phyloP scores from a whole-genome alignment of 2,888 invertebrate species.

The Aproaerema taeniolella region DNA sequence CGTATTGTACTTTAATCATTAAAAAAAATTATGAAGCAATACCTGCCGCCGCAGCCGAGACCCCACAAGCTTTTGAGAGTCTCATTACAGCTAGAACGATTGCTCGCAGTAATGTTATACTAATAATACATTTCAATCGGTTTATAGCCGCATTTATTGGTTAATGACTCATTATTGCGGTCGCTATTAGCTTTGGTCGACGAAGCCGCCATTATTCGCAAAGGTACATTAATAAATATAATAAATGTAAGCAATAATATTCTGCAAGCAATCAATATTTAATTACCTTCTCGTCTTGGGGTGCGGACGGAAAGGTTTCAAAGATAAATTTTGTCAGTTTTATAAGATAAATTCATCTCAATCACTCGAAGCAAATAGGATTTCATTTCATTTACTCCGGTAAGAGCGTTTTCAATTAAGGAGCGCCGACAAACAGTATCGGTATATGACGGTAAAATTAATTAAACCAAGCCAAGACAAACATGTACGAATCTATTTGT shows the following conservation, averaged over 20 bases:
- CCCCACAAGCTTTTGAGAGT: no score
- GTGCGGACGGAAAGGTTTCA: slow-evolving; percentile 42
- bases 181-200: slow-evolving; percentile 53
- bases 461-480: slow-evolving; percentile 74
- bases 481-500: slow-evolving; percentile 71
- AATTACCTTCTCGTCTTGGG: slow-evolving; percentile 57
- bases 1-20: no score
- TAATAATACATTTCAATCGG: slow-evolving; percentile 12
- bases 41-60: no score
- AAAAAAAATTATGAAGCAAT: no score
- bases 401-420: slow-evolving; percentile 76
- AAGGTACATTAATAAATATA: slow-evolving; percentile 59
- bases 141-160: slow-evolving; percentile 54
- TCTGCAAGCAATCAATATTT: slow-evolving; percentile 64
- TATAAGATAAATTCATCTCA: slow-evolving; percentile 73
- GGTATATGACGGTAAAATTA: slow-evolving; percentile 77
- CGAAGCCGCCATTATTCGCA: slow-evolving; percentile 51
- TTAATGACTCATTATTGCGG: slow-evolving; percentile 60
- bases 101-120: no score
- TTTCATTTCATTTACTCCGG: slow-evolving; percentile 72
- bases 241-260: slow-evolving; percentile 58
- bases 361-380: slow-evolving; percentile 74
- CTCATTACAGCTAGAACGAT: no score
- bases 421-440: slow-evolving; percentile 72
- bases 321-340: slow-evolving; percentile 70